These are phyloP conservation scores for Xanthia icteritia DNA, from an alignment of 2,888 invertebrate species.

Conservation along the genomic window DNA sequence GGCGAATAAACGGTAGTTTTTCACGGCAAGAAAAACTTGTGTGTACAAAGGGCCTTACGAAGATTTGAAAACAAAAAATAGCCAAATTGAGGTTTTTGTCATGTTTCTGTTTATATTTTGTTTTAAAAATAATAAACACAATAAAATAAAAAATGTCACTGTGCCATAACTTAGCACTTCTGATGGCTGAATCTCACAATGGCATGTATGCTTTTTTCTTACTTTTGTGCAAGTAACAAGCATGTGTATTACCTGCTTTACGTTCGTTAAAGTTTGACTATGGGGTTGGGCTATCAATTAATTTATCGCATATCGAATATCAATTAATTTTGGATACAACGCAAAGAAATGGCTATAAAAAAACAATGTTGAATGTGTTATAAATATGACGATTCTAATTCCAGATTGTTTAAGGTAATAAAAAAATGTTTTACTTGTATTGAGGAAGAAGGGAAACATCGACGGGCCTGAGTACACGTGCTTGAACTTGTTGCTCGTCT, in stretches of 20 bases:
- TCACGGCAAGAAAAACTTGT: no score
- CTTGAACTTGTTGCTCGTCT: constrained; percentile 52
- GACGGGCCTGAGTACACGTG: constrained; percentile 74
- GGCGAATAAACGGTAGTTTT: no score
- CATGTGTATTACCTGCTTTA: neutral
- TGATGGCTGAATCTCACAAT: neutral
- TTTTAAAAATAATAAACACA: no score
- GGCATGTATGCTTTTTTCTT: neutral
- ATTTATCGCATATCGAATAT: no score
- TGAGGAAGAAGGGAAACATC: constrained; percentile 69
- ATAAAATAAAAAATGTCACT: neutral
- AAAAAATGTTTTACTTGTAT: constrained; percentile 60
- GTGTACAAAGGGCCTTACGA: no score
- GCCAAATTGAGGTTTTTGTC: no score
- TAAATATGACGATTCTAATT: neutral
- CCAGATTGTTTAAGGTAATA: neutral
- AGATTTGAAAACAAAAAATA: no score
- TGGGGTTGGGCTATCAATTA: neutral
- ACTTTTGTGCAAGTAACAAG: neutral
- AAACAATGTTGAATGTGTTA: neutral
- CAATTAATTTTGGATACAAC: neutral
- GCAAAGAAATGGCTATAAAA: neutral
- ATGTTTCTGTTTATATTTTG: no score
- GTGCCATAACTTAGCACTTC: neutral
- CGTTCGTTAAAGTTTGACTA: neutral